These are phyloP conservation scores for Cepaea nemoralis DNA, from an alignment of 1,140 invertebrate genomes.

Conservation along the genomic window DNA sequence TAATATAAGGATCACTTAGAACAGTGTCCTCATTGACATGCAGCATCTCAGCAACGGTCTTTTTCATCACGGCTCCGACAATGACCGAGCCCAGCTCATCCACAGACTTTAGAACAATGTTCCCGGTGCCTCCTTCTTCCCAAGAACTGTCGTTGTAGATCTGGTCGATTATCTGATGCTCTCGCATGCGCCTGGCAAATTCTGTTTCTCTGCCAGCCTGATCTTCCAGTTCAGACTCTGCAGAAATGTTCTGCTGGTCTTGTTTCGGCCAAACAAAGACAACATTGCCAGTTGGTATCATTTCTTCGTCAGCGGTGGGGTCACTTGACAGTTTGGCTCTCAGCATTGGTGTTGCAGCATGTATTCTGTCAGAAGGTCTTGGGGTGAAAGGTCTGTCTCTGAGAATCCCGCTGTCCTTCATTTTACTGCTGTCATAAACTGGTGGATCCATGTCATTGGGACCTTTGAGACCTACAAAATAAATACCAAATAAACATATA, in stretches of 20 bases:
- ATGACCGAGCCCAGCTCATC: constrained; percentile 64
- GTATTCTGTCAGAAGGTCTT: constrained; percentile 28
- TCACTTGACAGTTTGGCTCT: background rate
- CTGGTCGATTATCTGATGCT: constrained; percentile 33
- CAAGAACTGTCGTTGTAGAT: constrained; percentile 34
- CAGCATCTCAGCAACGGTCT: constrained; percentile 41
- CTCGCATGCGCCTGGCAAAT: constrained; percentile 23
- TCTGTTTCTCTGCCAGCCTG: constrained; percentile 39
- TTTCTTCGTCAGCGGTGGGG: constrained; percentile 4
- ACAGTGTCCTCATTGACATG: constrained; percentile 32
- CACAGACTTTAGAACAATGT: constrained; percentile 58
- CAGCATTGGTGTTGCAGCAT: constrained; percentile 6
- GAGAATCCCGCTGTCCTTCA: background rate
- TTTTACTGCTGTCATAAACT: background rate
- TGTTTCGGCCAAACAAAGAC: constrained; percentile 39
- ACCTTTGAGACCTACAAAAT: constrained; percentile 16
- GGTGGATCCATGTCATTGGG: constrained; percentile 25
- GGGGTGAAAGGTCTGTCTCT: constrained; percentile 34
- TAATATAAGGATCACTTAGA: constrained; percentile 33
- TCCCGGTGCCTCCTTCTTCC: constrained; percentile 21
- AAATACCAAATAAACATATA: background rate
- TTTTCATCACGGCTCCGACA: constrained; percentile 63
- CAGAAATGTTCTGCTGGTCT: constrained; percentile 27
- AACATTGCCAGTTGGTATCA: constrained; percentile 15
- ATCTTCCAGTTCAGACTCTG: constrained; percentile 48